Conservation (phyloP, 2,113 vertebrate genomes). For the Microcebus ravelobensis region DNA sequence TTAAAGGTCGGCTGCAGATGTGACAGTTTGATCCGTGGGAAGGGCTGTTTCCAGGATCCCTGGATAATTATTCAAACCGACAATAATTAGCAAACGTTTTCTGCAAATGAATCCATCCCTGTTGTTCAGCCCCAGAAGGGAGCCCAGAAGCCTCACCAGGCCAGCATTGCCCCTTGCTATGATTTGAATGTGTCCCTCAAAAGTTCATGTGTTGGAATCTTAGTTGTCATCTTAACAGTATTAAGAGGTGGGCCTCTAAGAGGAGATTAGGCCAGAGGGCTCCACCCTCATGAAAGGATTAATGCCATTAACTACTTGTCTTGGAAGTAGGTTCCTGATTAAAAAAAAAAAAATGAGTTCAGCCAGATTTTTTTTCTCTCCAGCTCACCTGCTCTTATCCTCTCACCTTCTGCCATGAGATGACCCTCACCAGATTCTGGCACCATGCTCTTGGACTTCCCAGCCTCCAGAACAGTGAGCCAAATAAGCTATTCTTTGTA, state of each 20-base stretch:
- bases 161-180: neutral
- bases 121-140: slow-evolving; percentile 51
- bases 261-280: neutral
- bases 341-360: neutral
- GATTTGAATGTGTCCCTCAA: neutral
- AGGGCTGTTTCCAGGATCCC: slow-evolving; percentile 72
- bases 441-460: neutral
- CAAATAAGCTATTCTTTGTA: neutral
- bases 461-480: neutral
- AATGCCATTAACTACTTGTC: neutral
- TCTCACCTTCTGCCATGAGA: neutral
- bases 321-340: neutral
- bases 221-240: neutral
- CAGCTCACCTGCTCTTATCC: neutral
- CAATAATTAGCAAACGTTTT: slow-evolving; percentile 77
- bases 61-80: slow-evolving; percentile 77
- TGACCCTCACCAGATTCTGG: neutral
- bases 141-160: neutral
- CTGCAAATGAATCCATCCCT: slow-evolving; percentile 59
- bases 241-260: neutral
- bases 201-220: neutral
- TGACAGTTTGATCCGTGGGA: slow-evolving; percentile 71
- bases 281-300: neutral
- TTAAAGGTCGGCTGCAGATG: slow-evolving; percentile 79
- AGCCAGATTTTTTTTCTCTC: neutral